phyloP scores from a whole-genome alignment of 2,888 invertebrate species.

The Schizaphis graminum region DNA sequence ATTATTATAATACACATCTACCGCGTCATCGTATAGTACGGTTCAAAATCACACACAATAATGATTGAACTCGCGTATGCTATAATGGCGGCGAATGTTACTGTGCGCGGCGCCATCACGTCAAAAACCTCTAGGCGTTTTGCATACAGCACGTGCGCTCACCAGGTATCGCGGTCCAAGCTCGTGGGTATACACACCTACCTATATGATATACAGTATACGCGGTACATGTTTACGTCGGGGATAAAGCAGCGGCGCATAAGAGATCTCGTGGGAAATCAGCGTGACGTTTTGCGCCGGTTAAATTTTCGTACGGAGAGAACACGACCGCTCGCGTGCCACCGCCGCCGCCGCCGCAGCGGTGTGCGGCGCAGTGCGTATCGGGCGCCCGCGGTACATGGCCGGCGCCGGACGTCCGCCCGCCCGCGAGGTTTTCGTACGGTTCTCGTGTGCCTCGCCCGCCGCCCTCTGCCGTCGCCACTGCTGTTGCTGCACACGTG shows the following conservation, averaged over 20 bases:
- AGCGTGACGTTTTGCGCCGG: conserved; percentile 43
- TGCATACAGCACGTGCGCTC: not conserved
- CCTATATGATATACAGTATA: no score
- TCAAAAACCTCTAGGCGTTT: conserved; percentile 23
- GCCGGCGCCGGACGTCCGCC: not conserved
- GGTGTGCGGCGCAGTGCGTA: not conserved
- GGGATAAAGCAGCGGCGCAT: not conserved
- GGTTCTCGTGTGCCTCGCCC: not conserved
- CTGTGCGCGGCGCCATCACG: not conserved
- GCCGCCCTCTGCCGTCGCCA: not conserved
- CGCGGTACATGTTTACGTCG: not conserved
- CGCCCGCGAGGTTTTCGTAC: not conserved
- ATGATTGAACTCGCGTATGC: not conserved
- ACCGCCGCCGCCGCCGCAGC: not conserved
- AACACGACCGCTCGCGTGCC: not conserved
- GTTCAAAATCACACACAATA: not conserved
- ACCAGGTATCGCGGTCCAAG: not conserved
- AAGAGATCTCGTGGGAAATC: conserved; percentile 56
- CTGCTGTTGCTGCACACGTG: no score
- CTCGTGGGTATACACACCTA: not conserved
- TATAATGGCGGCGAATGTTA: not conserved
- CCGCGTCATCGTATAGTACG: not conserved
- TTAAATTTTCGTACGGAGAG: conserved; percentile 13
- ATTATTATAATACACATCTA: no score
- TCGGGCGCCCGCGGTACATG: not conserved